Evolutionary conservation across 2,113 vertebrate genomes (phyloP).

Genomic region (Coptodon bakossiorum): DNA sequence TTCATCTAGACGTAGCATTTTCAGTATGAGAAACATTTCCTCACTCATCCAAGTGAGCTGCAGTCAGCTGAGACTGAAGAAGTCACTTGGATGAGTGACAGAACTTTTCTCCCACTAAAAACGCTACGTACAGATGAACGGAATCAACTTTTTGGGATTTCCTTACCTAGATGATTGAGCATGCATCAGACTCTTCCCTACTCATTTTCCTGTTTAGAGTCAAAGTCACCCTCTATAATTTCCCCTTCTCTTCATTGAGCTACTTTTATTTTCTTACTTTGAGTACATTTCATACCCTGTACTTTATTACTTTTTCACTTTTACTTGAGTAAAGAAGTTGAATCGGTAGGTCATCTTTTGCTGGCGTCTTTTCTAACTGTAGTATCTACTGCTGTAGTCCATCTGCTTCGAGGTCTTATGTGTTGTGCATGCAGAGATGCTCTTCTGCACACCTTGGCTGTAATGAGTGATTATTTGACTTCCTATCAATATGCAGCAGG

Average conservation of each 20-base stretch:
- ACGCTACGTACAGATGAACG: background rate
- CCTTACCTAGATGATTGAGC: background rate
- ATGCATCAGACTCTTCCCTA: background rate
- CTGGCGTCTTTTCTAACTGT: background rate
- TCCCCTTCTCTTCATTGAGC: background rate
- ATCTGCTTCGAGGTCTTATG: background rate
- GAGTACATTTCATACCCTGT: background rate
- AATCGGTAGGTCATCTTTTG: background rate
- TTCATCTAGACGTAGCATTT: background rate
- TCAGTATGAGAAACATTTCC: background rate
- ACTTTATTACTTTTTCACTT: background rate
- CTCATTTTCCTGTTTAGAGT: background rate
- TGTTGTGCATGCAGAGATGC: background rate
- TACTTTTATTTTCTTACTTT: background rate
- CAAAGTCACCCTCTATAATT: background rate
- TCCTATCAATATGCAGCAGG: background rate
- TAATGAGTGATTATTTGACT: background rate
- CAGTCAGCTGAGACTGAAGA: background rate
- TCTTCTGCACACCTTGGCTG: background rate
- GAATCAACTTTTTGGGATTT: background rate
- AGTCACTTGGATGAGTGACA: background rate
- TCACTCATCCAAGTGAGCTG: background rate
- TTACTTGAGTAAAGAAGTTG: background rate
- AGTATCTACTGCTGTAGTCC: background rate
- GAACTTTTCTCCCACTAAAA: background rate